phyloP scores from a whole-genome alignment of 2,888 invertebrate species.

The Catocala fraxini region DNA sequence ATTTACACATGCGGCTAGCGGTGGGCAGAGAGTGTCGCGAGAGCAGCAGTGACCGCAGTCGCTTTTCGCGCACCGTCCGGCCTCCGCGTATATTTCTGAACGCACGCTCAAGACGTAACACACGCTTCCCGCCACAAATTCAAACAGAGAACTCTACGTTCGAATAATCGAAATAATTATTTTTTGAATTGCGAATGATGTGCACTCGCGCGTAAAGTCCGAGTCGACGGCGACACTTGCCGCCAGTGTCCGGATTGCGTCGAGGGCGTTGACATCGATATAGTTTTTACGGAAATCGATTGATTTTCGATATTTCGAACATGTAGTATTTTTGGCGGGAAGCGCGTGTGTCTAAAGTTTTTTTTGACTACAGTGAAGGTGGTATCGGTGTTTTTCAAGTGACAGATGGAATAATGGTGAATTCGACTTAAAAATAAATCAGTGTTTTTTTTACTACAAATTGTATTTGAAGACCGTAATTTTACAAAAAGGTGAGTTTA shows the following conservation, averaged over 20 bases:
- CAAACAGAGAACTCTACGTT: slow-evolving; percentile 69
- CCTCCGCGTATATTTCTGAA: slow-evolving; percentile 75
- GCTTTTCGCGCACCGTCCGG: slow-evolving; percentile 79
- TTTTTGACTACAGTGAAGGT: slow-evolving; percentile 73
- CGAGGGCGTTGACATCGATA: slow-evolving; percentile 80
- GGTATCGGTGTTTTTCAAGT: slow-evolving; percentile 76
- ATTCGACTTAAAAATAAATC: slow-evolving; percentile 76
- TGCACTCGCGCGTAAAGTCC: slow-evolving; percentile 77
- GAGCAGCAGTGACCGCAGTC: slow-evolving; percentile 77
- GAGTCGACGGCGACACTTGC: slow-evolving; percentile 72
- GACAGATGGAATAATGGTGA: slow-evolving; percentile 81
- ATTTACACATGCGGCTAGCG: slow-evolving; percentile 74
- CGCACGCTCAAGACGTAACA: slow-evolving; percentile 80
- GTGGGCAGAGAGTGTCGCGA: slow-evolving; percentile 75
- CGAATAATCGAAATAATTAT: slow-evolving; percentile 63
- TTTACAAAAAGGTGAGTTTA: slow-evolving; percentile 73
- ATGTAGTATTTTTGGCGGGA: slow-evolving; percentile 76
- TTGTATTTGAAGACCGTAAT: slow-evolving; percentile 63
- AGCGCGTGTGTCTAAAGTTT: slow-evolving; percentile 69
- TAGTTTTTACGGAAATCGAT: slow-evolving; percentile 63
- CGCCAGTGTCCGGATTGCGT: slow-evolving; percentile 79
- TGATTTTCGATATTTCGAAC: slow-evolving; percentile 68
- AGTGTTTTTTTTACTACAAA: slow-evolving; percentile 69
- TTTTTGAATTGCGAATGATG: slow-evolving; percentile 72
- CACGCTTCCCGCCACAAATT: slow-evolving; percentile 82